A percentile compares a stretch with the other conserved stretches of the same genome.
Evolutionary conservation across 2,888 invertebrate genomes (phyloP).

Genomic region (Cephus nigrinus): DNA sequence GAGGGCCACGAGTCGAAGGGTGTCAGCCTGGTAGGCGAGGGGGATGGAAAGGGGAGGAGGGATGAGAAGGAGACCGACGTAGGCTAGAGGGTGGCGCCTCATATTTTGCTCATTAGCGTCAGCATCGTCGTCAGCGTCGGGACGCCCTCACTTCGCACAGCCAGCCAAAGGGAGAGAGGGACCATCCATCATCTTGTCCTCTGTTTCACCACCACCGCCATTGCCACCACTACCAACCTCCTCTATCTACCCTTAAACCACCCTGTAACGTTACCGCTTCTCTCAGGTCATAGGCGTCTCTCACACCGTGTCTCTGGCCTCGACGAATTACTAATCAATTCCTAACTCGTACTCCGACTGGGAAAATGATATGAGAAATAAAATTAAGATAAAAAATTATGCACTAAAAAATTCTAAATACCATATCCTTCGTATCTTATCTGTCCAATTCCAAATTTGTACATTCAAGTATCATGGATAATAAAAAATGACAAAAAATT

Average conservation of each 20-base stretch:
- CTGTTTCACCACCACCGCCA: constrained; percentile 43
- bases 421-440: background rate
- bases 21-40: constrained; percentile 21
- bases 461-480: background rate
- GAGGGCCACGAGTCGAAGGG: constrained; percentile 25
- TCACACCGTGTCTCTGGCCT: constrained; percentile 9
- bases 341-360: background rate
- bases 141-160: constrained; percentile 56
- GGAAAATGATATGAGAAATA: background rate
- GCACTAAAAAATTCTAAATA: too few relatives aligned
- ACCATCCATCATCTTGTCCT: constrained; percentile 64
- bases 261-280: background rate
- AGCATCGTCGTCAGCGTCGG: constrained; percentile 62
- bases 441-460: accelerated
- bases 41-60: constrained; percentile 15
- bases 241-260: background rate
- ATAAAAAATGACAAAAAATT: background rate
- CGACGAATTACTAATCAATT: background rate
- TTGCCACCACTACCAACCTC: constrained; percentile 22
- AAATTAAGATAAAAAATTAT: background rate
- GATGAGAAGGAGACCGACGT: constrained; percentile 16
- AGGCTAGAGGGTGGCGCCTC: constrained; percentile 58
- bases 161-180: constrained; percentile 35
- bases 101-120: constrained; percentile 67
- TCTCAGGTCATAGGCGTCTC: constrained; percentile 26